Conservation (phyloP, 1,140 invertebrate genomes). For the Euwallacea similis region DNA sequence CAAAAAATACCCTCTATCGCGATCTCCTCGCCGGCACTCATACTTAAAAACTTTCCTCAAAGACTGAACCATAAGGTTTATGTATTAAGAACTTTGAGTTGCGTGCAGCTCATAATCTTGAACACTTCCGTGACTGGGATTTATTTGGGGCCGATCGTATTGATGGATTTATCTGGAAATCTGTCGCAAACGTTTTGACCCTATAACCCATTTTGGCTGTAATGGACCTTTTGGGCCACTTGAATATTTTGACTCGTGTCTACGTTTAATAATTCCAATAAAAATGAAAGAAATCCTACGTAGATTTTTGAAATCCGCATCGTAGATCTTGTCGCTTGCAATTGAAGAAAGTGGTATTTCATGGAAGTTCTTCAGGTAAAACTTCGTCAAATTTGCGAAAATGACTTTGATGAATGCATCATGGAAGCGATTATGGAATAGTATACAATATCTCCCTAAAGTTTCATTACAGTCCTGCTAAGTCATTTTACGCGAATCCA, state of each 20-base stretch:
- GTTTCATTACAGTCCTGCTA: too few relatives aligned
- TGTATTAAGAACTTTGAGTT: constrained; percentile 21
- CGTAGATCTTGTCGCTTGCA: constrained; percentile 20
- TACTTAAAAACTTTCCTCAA: constrained; percentile 27
- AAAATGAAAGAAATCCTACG: not conserved
- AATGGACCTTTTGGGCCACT: not conserved
- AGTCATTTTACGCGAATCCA: too few relatives aligned
- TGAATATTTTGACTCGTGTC: too few relatives aligned
- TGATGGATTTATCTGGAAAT: constrained; percentile 37
- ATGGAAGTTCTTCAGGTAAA: too few relatives aligned
- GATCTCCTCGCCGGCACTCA: constrained; percentile 23
- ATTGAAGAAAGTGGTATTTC: too few relatives aligned
- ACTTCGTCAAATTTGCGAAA: too few relatives aligned
- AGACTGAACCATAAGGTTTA: constrained; percentile 21
- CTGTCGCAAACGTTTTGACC: constrained; percentile 27
- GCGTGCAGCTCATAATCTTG: constrained; percentile 32
- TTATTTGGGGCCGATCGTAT: constrained; percentile 30
- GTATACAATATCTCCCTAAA: too few relatives aligned
- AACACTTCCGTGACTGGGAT: constrained; percentile 35
- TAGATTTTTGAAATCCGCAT: constrained; percentile 17
- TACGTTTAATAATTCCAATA: too few relatives aligned
- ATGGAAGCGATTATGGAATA: too few relatives aligned
- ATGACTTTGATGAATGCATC: too few relatives aligned
- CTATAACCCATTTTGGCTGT: constrained; percentile 22
- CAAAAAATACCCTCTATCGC: not conserved